A percentile compares a stretch with the other conserved stretches of the same genome.
phyloP scores from a whole-genome alignment of 1,140 invertebrate genomes.

The Drepana arcuata region DNA sequence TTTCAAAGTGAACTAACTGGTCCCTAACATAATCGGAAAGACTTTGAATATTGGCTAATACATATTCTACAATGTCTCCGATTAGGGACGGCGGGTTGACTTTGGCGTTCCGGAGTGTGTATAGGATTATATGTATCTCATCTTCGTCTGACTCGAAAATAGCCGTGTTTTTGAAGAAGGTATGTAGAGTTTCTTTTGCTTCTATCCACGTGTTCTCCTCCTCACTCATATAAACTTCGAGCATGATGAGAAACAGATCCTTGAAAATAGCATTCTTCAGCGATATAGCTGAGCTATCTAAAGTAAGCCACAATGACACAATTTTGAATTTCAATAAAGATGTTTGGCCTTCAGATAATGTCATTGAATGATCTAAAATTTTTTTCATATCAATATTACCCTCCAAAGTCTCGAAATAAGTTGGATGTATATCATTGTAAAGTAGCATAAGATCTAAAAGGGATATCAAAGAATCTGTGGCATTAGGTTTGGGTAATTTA shows the following conservation, averaged over 20 bases:
- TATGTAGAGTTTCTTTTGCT: slow-evolving; percentile 58
- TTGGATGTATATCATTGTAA: slow-evolving; percentile 71
- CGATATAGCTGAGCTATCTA: slow-evolving; percentile 73
- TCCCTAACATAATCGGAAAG: slow-evolving; percentile 36
- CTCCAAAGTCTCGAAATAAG: slow-evolving; percentile 68
- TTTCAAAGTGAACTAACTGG: slow-evolving; percentile 44
- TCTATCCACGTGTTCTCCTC: slow-evolving; percentile 54
- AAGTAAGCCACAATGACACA: slow-evolving; percentile 74
- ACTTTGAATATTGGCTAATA: slow-evolving; percentile 36
- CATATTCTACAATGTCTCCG: slow-evolving; percentile 48
- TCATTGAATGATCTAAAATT: slow-evolving; percentile 56
- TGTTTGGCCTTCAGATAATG: slow-evolving; percentile 35
- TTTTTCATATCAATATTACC: slow-evolving; percentile 62
- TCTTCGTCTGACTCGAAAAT: slow-evolving; percentile 76
- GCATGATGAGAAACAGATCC: slow-evolving; percentile 72
- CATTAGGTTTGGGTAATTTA: slow-evolving; percentile 30
- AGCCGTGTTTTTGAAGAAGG: slow-evolving; percentile 73
- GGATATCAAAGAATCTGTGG: slow-evolving; percentile 56
- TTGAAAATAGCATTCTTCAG: slow-evolving; percentile 74
- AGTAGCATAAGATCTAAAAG: slow-evolving; percentile 72
- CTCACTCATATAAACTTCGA: slow-evolving; percentile 71
- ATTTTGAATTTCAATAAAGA: slow-evolving; percentile 76
- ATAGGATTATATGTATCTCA: slow-evolving; percentile 79
- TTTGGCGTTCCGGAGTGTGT: slow-evolving; percentile 56
- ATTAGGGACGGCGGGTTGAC: slow-evolving; percentile 40